Conservation (phyloP, 1,140 invertebrate genomes). For the Diorhabda sublineata region DNA sequence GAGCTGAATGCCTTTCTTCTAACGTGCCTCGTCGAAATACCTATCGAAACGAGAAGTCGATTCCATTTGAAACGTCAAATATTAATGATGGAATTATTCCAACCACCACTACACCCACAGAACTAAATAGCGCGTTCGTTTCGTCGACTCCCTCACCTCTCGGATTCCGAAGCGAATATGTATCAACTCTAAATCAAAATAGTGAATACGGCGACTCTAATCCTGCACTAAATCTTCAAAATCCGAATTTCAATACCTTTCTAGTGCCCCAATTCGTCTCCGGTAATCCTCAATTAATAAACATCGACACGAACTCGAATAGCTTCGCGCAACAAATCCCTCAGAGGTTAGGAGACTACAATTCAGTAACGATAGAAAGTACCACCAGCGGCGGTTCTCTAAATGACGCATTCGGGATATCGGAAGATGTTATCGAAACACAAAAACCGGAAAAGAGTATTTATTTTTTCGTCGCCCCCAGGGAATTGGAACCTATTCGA, state of each 20-base stretch:
- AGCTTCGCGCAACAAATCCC: too few relatives aligned
- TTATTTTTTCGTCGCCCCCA: slow-evolving; percentile 64
- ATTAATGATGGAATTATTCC: not conserved
- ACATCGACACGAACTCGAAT: too few relatives aligned
- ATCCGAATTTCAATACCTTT: not conserved
- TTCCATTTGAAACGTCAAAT: not conserved
- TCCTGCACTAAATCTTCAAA: not conserved
- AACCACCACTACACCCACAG: not conserved
- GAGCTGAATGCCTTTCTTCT: too few relatives aligned
- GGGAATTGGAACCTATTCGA: slow-evolving; percentile 60
- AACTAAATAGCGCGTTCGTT: not conserved
- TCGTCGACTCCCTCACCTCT: too few relatives aligned
- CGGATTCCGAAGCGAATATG: not conserved
- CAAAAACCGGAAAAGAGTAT: slow-evolving; percentile 63
- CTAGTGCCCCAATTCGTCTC: not conserved
- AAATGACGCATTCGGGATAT: slow-evolving; percentile 4
- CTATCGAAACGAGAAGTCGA: too few relatives aligned
- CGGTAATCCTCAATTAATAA: too few relatives aligned
- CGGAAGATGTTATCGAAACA: not conserved
- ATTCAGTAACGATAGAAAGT: not conserved
- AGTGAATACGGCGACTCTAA: not conserved
- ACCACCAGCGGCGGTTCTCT: slow-evolving; percentile 9
- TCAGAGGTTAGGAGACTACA: too few relatives aligned
- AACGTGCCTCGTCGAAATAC: too few relatives aligned
- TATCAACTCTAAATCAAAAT: not conserved